These are phyloP conservation scores for Nowickia ferox DNA, from an alignment of 2,888 invertebrate genomes.

Conservation along the genomic window DNA sequence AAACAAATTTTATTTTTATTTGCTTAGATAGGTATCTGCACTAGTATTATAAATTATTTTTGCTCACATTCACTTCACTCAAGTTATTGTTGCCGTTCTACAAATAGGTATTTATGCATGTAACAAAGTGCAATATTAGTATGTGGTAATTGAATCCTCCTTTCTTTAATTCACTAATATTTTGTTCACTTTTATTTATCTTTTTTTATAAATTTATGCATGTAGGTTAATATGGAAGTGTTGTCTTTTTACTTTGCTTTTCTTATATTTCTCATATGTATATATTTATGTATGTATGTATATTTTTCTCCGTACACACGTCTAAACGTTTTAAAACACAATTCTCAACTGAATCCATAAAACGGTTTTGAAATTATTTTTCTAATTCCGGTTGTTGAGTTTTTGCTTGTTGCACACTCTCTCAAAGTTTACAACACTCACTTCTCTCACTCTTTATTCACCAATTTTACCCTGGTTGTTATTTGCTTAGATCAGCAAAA, in stretches of 20 bases:
- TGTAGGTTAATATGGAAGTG: not conserved
- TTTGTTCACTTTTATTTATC: conserved; percentile 27
- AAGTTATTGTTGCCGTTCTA: conserved; percentile 4
- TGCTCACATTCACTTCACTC: conserved; percentile 14
- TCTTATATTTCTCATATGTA: not conserved
- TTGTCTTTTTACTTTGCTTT: conserved; percentile 18
- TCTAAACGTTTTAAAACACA: conserved; percentile 61
- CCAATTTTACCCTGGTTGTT: not conserved
- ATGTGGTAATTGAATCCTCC: not conserved
- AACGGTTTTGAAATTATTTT: conserved; percentile 45
- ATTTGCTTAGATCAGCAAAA: conserved; percentile 44
- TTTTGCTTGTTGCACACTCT: conserved; percentile 48
- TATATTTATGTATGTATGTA: not conserved
- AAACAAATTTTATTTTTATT: not conserved
- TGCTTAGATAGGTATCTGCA: not conserved
- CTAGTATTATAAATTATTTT: not conserved
- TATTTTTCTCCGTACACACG: conserved; percentile 50
- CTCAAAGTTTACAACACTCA: not conserved
- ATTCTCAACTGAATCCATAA: conserved; percentile 65
- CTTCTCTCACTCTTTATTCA: conserved; percentile 7
- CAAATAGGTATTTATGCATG: not conserved
- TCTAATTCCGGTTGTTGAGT: conserved; percentile 38
- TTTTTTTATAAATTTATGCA: not conserved
- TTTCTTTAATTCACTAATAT: conserved; percentile 1
- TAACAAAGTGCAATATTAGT: conserved; percentile 8